A percentile compares a stretch with the other conserved stretches of the same genome.
phyloP scores from a whole-genome alignment of 2,797 vertebrate species.

The Meriones psammophilus region DNA sequence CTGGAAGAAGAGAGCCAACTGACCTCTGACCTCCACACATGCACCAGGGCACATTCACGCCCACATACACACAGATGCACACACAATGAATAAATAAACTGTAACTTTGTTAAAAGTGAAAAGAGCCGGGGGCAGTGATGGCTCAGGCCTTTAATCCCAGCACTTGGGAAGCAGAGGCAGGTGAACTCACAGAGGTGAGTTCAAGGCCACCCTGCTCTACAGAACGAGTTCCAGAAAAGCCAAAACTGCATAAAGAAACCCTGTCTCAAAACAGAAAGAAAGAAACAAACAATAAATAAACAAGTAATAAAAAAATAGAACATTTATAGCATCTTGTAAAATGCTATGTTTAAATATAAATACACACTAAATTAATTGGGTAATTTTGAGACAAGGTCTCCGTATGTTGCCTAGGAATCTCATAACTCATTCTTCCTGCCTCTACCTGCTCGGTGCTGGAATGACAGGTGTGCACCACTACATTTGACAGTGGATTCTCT shows the following conservation, averaged over 20 bases:
- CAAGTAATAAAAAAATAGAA: not conserved
- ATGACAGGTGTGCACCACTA: not conserved
- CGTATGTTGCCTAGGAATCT: not conserved
- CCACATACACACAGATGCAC: not conserved
- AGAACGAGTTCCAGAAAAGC: too few species aligned
- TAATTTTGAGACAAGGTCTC: not conserved
- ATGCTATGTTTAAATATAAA: not conserved
- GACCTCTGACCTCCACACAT: not conserved
- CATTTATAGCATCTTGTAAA: not conserved
- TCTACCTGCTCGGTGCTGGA: not conserved
- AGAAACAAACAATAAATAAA: too few species aligned
- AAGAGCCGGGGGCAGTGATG: too few species aligned
- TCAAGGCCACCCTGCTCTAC: too few species aligned
- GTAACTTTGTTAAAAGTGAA: not conserved
- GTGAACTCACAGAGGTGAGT: too few species aligned
- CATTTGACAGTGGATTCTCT: not conserved
- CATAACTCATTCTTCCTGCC: not conserved
- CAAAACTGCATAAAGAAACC: too few species aligned
- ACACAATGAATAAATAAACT: not conserved
- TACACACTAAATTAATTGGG: not conserved
- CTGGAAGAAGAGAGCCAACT: not conserved
- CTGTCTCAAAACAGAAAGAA: too few species aligned
- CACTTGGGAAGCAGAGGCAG: too few species aligned
- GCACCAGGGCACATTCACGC: not conserved
- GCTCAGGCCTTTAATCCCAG: too few species aligned